A percentile compares a stretch with the other conserved stretches of the same genome.
Evolutionary conservation across 1,140 invertebrate species (phyloP).

Genomic region (Grapholita molesta): DNA sequence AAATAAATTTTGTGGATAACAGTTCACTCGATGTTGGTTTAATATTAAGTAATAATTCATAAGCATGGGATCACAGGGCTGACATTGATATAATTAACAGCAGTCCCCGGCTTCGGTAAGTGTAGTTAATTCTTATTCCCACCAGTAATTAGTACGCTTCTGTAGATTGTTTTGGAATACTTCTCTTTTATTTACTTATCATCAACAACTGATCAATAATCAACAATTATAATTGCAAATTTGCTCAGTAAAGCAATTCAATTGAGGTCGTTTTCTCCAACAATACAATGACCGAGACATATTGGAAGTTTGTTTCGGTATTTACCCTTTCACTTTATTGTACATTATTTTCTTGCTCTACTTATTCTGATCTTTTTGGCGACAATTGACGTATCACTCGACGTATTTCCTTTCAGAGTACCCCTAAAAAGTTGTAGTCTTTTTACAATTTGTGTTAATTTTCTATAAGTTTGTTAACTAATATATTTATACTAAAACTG

Average conservation of each 20-base stretch:
- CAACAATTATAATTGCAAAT: constrained; percentile 9
- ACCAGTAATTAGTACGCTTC: constrained; percentile 2
- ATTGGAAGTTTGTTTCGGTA: constrained; percentile 34
- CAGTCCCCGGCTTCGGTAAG: constrained; percentile 18
- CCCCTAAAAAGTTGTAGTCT: not conserved
- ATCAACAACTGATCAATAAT: constrained; percentile 8
- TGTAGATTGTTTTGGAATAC: constrained; percentile 19
- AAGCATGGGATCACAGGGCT: constrained; percentile 55
- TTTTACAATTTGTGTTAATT: constrained; percentile 19
- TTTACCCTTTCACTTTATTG: constrained; percentile 71
- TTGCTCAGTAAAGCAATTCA: not conserved
- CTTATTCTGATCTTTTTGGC: constrained; percentile 48
- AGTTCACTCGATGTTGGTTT: constrained; percentile 33
- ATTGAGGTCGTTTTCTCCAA: constrained; percentile 15
- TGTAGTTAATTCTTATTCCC: constrained; percentile 2
- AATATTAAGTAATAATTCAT: constrained; percentile 14
- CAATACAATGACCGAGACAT: constrained; percentile 13
- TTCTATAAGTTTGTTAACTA: not conserved
- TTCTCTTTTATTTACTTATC: constrained; percentile 6
- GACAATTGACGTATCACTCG: not conserved
- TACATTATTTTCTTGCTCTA: constrained; percentile 72
- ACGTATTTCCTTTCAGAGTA: not conserved
- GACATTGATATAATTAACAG: constrained; percentile 25
- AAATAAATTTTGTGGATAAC: constrained; percentile 50
- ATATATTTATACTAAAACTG: not conserved